Evolutionary conservation across 2,888 invertebrate species (phyloP).

Genomic region (Idaea dimidiata): DNA sequence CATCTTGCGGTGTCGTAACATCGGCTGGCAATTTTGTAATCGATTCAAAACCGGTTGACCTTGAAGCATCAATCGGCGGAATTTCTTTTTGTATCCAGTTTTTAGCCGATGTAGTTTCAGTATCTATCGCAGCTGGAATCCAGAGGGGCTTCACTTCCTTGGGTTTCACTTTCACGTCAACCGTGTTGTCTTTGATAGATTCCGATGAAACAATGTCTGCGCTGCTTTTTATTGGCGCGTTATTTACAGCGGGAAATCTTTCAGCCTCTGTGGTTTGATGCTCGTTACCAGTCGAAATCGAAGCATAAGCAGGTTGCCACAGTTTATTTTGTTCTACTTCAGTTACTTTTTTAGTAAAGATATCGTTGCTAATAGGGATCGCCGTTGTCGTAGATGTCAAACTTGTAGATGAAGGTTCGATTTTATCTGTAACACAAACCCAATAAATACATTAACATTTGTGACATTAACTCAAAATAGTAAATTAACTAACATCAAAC

Average conservation of each 20-base stretch:
- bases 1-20: slow-evolving; percentile 69
- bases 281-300: slow-evolving; percentile 37
- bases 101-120: slow-evolving; percentile 41
- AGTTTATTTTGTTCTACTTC: slow-evolving; percentile 58
- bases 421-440: slow-evolving; percentile 61
- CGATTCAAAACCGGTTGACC: slow-evolving; percentile 72
- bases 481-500: neutral
- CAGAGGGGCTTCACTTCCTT: slow-evolving; percentile 48
- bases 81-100: slow-evolving; percentile 45
- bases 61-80: slow-evolving; percentile 55
- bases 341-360: slow-evolving; percentile 51
- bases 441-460: slow-evolving; percentile 3
- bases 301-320: slow-evolving; percentile 47
- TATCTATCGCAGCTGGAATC: slow-evolving; percentile 46
- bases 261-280: slow-evolving; percentile 51
- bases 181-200: slow-evolving; percentile 30
- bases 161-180: slow-evolving; percentile 31
- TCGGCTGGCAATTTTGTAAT: slow-evolving; percentile 71
- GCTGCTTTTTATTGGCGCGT: slow-evolving; percentile 56
- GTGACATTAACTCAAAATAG: neutral
- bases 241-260: slow-evolving; percentile 59
- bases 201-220: slow-evolving; percentile 43
- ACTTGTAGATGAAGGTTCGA: slow-evolving; percentile 39
- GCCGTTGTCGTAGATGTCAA: slow-evolving; percentile 43
- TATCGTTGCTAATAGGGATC: slow-evolving; percentile 50